Percentiles rank a stretch among this genome's conserved stretches.
phyloP scores from a whole-genome alignment of 2,888 invertebrate genomes.

The Caenorhabditis sp. region DNA sequence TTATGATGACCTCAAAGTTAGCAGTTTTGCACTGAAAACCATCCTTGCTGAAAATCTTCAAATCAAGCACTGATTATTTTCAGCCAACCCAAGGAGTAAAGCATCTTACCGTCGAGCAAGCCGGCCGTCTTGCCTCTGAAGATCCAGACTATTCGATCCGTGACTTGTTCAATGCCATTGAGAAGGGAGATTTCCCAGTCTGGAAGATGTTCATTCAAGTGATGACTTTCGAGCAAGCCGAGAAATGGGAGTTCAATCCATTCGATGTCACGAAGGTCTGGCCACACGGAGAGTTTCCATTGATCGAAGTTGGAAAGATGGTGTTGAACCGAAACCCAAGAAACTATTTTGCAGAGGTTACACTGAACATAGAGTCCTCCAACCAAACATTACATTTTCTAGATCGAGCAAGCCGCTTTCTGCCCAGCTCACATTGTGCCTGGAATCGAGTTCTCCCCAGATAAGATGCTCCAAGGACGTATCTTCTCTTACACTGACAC shows the following conservation, averaged over 20 bases:
- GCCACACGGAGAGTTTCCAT: conserved; percentile 83
- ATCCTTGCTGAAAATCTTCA: no score
- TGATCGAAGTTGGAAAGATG: conserved; percentile 82
- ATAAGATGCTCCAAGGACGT: conserved; percentile 84
- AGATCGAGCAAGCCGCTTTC: conserved; percentile 83
- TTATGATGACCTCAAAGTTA: no score
- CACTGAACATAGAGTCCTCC: background rate
- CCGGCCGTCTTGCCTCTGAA: conserved; percentile 72
- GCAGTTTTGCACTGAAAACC: no score
- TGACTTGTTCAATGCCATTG: conserved; percentile 84
- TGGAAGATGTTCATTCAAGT: conserved; percentile 85
- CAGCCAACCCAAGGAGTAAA: conserved; percentile 82
- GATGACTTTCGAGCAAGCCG: conserved; percentile 84
- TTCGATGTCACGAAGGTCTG: conserved; percentile 85
- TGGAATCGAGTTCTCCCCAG: conserved; percentile 83
- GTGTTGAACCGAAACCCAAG: conserved; percentile 82
- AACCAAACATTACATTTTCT: background rate
- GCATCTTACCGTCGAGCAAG: conserved; percentile 76
- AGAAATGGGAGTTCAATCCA: conserved; percentile 84
- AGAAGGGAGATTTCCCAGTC: conserved; percentile 84
- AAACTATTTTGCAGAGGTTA: conserved; percentile 83
- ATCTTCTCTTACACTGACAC: conserved; percentile 90
- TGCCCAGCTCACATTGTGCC: conserved; percentile 83
- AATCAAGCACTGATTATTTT: no score
- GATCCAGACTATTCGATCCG: conserved; percentile 84